These are phyloP conservation scores for Morinoia aosen DNA, from an alignment of 2,888 invertebrate genomes.

Conservation along the genomic window DNA sequence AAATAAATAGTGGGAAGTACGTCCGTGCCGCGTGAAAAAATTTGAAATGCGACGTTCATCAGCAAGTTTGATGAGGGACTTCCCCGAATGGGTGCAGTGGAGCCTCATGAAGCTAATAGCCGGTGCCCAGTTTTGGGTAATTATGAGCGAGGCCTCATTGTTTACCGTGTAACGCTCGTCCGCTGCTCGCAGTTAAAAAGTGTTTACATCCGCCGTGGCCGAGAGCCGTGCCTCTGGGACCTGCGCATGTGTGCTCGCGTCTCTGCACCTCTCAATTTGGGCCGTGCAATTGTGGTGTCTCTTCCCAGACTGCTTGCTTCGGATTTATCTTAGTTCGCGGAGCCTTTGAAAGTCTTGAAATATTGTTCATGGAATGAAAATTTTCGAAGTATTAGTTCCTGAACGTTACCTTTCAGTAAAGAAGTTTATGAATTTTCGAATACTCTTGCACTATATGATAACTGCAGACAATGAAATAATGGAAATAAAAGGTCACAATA, in stretches of 20 bases:
- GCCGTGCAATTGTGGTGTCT: background rate
- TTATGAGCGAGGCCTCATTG: background rate
- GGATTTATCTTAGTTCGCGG: background rate
- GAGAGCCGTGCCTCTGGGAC: background rate
- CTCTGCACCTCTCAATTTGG: background rate
- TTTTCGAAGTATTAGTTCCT: background rate
- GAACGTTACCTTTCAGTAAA: no score
- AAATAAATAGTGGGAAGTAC: no score
- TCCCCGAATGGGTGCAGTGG: background rate
- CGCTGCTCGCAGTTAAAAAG: background rate
- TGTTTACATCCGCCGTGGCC: slow-evolving; percentile 10
- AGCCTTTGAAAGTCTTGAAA: background rate
- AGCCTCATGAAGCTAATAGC: background rate
- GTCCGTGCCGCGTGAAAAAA: background rate
- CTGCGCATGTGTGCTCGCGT: background rate
- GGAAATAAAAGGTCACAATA: no score
- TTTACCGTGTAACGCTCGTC: slow-evolving; percentile 2
- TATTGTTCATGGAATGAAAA: background rate
- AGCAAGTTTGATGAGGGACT: background rate
- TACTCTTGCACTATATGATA: no score
- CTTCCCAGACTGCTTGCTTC: background rate
- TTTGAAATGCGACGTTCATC: background rate
- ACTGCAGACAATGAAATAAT: no score
- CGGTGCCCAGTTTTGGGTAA: background rate
- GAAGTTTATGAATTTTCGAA: no score